A percentile compares a stretch with the other conserved stretches of the same genome.
Evolutionary conservation across 2,888 invertebrate genomes (phyloP).

Genomic region (Esperia sulphurella): DNA sequence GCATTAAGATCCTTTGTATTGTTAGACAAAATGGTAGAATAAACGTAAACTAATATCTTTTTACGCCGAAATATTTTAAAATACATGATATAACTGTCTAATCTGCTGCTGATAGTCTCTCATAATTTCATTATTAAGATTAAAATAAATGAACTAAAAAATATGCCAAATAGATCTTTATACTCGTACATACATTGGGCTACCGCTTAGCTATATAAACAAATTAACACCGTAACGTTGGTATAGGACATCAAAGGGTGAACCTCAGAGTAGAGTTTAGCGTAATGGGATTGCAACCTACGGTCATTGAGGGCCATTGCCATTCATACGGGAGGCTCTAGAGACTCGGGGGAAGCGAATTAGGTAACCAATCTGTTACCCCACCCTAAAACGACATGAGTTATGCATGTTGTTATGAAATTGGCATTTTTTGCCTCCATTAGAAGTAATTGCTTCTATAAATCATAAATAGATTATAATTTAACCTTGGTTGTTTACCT

Average conservation of each 20-base stretch:
- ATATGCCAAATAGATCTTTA: too few relatives aligned
- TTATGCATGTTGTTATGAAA: conserved; percentile 6
- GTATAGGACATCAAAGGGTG: conserved; percentile 6
- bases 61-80: too few relatives aligned
- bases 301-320: conserved; percentile 1
- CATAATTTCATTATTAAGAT: too few relatives aligned
- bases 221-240: conserved; percentile 1
- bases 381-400: conserved; percentile 3
- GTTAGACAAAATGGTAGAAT: too few relatives aligned
- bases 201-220: not conserved
- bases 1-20: too few relatives aligned
- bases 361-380: conserved; percentile 7
- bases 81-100: too few relatives aligned
- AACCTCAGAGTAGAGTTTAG: conserved; percentile 1
- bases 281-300: conserved; percentile 8
- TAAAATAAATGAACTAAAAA: too few relatives aligned
- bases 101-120: too few relatives aligned
- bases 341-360: not conserved
- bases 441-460: not conserved
- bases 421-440: conserved; percentile 1
- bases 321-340: conserved; percentile 2
- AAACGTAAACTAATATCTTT: too few relatives aligned
- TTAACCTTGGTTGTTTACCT: too few relatives aligned
- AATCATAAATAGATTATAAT: too few relatives aligned
- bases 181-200: not conserved